Base-by-base conservation (phyloP, 1,140 invertebrate species). In the Camponotus vicinus region DNA sequence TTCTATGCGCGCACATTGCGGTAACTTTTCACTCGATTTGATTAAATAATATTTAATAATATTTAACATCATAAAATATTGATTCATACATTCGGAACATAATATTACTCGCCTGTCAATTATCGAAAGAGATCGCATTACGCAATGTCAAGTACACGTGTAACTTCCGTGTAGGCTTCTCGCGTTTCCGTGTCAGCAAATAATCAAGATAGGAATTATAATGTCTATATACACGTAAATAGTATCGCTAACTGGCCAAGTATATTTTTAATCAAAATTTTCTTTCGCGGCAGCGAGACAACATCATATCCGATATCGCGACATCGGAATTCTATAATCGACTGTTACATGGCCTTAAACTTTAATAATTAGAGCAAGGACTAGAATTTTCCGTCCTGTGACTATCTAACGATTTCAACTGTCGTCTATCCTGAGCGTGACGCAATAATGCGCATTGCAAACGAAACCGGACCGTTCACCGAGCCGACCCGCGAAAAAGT, bases 81-180 rank as follows among this genome's bases (percentile, higher is more conserved):
- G 27, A 6, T 69, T 27, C 0, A 55, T 71, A 37, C 57, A 2
- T 57, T 18, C 4, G 49, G 63, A 77, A 70, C n/a, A 11, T 21
- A 83, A 61, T 77, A 63, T 66, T 55, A 32, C 42, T 82, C 70
- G 49, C 57, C 57, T 71, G 32, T 57, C 71, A 57, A 75, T 69
- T 52, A 5, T 21, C 15, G 49, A 61, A 69, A 32, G 57, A 13
- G 49, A 34, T 89, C 67, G 32, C 49, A 86, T 89, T 89, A 86
- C 88, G 85, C 88, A 73, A n/a, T 49, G 88, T 89, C 85, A 73
- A 89, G 52, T 80, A 89, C 78, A 89, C 88, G 88, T 89, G 85
- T 89, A 86, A 89, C 85, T 89, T 89, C 78, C 88, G 85, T 63
- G 78, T 86, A 89, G 73, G 63, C 84, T 83, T 82, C 84, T 89